Evolutionary conservation across 2,113 vertebrate species (phyloP), one percentile per base, ranked within the genome.

Genomic region (Oplegnathus fasciatus): DNA sequence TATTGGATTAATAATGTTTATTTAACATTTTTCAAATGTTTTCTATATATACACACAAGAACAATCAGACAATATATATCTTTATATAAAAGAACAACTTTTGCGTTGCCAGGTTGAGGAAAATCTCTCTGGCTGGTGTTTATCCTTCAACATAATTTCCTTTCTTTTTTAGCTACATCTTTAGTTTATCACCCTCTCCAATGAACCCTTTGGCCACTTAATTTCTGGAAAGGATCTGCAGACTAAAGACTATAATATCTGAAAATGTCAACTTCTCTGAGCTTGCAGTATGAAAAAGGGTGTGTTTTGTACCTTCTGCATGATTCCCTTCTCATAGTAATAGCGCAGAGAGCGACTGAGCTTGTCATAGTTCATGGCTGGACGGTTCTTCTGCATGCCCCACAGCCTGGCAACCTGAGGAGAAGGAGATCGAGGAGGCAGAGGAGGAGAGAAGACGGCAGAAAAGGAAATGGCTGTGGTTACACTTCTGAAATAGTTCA

Each of bases 321-420:
- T 99, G 93, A 99, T 99, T 94, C 98, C 98, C 84, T 99, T 99
- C 94, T 99, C 98, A 0, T 99, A 99, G 72, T 99, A 99, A 84
- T 99, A 99, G 85, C 98, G 97, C 80, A 99, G 97, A 0, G 98
- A 99, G 28, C 98, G 97, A 79, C 98, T 99, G 92, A 99, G 95
- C 91, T 99, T 99, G 97, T 99, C 98, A 0, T 99, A 99, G 93
- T 99, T 99, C 98, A 99, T 99, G 95, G 98, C 98, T 17, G 98
- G 98, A 82, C 98, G 96, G 95, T 99, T 99, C 96, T 99, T 99
- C 92, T 99, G 98, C 96, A 99, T 97, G 22, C 98, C 98, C 98
- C 98, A 99, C 55, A 99, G 97, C 93, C 98, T 95, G 89, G 98
- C 98, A 2, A 99, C 98, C 98, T 99, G 95, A 85, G 83, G 70